Evolutionary conservation across 1,140 invertebrate genomes (phyloP), one percentile per base, ranked within the genome.

Genomic region (Phymorhynchus buccinoides): DNA sequence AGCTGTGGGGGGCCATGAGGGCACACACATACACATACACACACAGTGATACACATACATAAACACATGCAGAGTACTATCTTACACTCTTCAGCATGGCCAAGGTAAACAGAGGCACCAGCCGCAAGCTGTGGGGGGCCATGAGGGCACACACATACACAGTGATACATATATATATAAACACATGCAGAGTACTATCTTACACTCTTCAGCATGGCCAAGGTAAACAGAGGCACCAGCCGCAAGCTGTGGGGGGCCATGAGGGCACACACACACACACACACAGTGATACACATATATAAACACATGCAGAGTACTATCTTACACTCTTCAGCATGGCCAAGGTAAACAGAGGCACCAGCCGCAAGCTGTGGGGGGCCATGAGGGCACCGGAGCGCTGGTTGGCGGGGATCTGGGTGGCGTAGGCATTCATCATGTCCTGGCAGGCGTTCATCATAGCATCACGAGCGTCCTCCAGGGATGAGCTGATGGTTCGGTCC

Each of bases 401-500:
- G 41, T 95, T 95, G 52, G 96, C 88, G 90, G 90, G 85, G 86
- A 94, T 44, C 84, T 92, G 91, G 73, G 87, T 90, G 30, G 96
- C 96, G 92, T 96, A 99, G 6, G 97, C 96, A 78, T 95, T 95
- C 41, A 99, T 93, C 86, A 97, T 95, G 94, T 99, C 99, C 73
- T 98, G 95, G 3, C 96, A 97, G 62, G 97, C 98, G 94, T 99
- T 99, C 68, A 99, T 97, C 84, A 99, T 95, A 16, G 98, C 99
- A 93, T 99, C 99, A 78, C 98, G 94, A 4, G 98, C 98, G 94
- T 99, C 98, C 4, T 95, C 95, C 88, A 99, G 86, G 66, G 96
- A 97, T 18, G 97, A 96, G 68, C 96, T 95, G 85, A 96, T 94
- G 85, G 97, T 97, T 80, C 97, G 95, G 93, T 99, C 99, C 37